These are phyloP conservation scores for Trinectes maculatus DNA, from an alignment of 2,113 vertebrate species.

Conservation along the genomic window DNA sequence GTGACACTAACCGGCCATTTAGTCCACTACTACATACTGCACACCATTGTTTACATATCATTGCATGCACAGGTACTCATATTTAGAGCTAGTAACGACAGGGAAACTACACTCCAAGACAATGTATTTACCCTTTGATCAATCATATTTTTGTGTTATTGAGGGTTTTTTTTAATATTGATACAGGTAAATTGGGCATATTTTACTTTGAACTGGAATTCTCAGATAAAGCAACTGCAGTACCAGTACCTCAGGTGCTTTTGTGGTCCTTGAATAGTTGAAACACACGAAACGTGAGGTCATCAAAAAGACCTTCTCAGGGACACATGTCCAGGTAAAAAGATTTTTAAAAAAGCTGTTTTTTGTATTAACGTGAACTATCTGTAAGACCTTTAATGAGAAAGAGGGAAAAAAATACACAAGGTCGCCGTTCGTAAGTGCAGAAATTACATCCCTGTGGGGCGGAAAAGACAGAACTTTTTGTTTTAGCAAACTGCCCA, in stretches of 20 bases:
- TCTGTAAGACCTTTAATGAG: slow-evolving; percentile 70
- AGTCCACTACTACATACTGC: background rate
- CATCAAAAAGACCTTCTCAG: slow-evolving; percentile 62
- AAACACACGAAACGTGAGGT: slow-evolving; percentile 57
- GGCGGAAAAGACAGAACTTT: slow-evolving; percentile 82
- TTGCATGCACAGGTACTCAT: background rate
- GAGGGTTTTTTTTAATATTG: background rate
- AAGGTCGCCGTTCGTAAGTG: slow-evolving; percentile 80
- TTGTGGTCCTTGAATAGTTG: slow-evolving; percentile 39
- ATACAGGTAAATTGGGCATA: background rate
- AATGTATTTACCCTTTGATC: too few species aligned
- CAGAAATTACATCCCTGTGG: slow-evolving; percentile 79
- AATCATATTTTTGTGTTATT: too few species aligned
- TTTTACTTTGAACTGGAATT: slow-evolving; percentile 16
- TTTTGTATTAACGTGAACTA: slow-evolving; percentile 67
- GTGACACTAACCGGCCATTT: slow-evolving; percentile 2
- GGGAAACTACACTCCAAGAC: too few species aligned
- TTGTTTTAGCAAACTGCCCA: slow-evolving; percentile 88
- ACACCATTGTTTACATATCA: background rate
- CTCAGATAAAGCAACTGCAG: slow-evolving; percentile 10
- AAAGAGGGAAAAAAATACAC: slow-evolving; percentile 53
- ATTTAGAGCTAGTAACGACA: too few species aligned
- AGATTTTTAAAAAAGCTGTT: slow-evolving; percentile 39
- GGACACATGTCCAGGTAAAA: slow-evolving; percentile 67
- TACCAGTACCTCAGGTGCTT: slow-evolving; percentile 19